Conservation (phyloP, 2,113 vertebrate species). For the Actenoides hombroni region DNA sequence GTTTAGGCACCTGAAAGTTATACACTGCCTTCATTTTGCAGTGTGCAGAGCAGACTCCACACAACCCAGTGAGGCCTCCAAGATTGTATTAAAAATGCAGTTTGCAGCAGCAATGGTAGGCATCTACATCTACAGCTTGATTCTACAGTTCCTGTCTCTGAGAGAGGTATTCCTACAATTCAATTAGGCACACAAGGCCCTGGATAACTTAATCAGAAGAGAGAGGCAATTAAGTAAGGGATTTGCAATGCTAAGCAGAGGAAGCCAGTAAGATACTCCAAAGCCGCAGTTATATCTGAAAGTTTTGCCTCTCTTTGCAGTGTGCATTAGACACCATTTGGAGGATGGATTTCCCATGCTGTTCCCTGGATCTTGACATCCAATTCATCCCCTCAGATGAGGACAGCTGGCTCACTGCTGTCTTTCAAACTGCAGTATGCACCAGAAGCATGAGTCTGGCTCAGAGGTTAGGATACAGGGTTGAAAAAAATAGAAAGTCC, state of each 20-base stretch:
- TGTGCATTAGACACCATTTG: not conserved
- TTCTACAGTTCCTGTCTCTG: not conserved
- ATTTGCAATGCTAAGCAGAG: not conserved
- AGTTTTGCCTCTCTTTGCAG: not conserved
- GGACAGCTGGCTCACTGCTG: not conserved
- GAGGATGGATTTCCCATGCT: not conserved
- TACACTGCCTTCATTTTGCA: not conserved
- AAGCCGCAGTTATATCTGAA: not conserved
- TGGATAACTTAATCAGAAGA: not conserved
- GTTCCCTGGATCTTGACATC: not conserved
- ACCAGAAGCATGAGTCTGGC: not conserved
- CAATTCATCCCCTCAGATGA: not conserved
- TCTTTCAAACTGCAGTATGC: not conserved
- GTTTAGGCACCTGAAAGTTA: not conserved
- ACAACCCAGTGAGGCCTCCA: not conserved
- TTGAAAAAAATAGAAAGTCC: not conserved
- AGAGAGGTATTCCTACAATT: not conserved
- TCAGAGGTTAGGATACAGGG: not conserved
- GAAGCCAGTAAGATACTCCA: not conserved
- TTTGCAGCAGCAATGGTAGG: not conserved
- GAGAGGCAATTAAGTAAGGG: not conserved
- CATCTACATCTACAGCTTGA: accelerated
- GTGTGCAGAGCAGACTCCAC: not conserved
- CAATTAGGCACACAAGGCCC: not conserved
- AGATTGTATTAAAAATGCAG: not conserved